Percentiles rank a stretch among this genome's conserved stretches.
Conservation (phyloP, 64 coral and sea anemone genomes). For the Montipora foliosa region DNA sequence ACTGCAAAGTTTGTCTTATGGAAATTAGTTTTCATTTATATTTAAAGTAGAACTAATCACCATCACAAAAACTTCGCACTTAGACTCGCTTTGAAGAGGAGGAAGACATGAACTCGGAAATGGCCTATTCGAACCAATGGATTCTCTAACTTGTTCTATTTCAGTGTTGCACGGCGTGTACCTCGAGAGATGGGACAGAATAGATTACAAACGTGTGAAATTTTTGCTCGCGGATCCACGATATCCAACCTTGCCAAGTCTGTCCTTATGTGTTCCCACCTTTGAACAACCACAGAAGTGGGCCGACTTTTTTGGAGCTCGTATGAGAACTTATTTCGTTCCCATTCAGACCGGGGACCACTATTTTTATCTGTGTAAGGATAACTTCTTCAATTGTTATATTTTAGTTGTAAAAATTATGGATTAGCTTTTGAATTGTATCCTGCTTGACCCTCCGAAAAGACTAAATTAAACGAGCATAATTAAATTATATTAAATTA, state of each 20-base stretch:
- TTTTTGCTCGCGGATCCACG: slow-evolving; percentile 53
- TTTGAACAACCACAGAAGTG: slow-evolving; percentile 88
- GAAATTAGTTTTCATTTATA: too few relatives aligned
- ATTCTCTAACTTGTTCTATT: neutral
- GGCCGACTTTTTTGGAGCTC: slow-evolving; percentile 83
- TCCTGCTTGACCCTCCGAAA: too few relatives aligned
- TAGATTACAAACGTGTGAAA: slow-evolving; percentile 67
- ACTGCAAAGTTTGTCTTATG: too few relatives aligned
- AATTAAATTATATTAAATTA: too few relatives aligned
- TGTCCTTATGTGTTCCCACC: slow-evolving; percentile 10
- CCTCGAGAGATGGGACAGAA: slow-evolving; percentile 89
- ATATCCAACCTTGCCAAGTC: slow-evolving; percentile 74
- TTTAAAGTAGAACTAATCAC: too few relatives aligned
- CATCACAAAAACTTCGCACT: too few relatives aligned
- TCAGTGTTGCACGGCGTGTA: slow-evolving; percentile 59
- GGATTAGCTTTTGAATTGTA: too few relatives aligned
- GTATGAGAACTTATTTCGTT: slow-evolving; percentile 70
- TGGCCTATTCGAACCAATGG: too few relatives aligned
- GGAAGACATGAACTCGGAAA: too few relatives aligned
- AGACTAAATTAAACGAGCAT: too few relatives aligned
- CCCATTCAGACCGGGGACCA: slow-evolving; percentile 60
- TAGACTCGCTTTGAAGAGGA: too few relatives aligned
- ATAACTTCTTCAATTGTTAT: neutral
- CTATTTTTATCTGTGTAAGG: slow-evolving; percentile 41
- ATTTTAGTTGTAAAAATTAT: neutral